Evolutionary conservation across 2,888 invertebrate genomes (phyloP).

Genomic region (Diadegma fenestrale): DNA sequence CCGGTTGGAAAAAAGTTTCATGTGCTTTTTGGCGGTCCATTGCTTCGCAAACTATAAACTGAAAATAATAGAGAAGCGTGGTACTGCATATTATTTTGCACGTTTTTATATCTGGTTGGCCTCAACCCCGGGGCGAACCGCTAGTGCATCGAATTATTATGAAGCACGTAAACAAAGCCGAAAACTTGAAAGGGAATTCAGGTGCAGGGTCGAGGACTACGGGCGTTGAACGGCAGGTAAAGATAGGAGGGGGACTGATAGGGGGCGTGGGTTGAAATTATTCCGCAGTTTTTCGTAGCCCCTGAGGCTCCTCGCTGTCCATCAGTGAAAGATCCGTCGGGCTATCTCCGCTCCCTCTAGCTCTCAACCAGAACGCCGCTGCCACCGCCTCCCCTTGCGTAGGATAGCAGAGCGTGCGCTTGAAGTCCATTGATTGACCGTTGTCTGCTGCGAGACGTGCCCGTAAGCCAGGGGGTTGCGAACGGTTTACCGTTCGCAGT

Average conservation of each 20-base stretch:
- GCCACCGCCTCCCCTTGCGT: conserved; percentile 13
- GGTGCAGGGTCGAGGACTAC: conserved; percentile 45
- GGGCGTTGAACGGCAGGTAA: conserved; percentile 40
- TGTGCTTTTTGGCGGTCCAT: background rate
- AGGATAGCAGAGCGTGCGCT: conserved; percentile 78
- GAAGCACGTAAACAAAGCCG: conserved; percentile 82
- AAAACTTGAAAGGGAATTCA: conserved; percentile 80
- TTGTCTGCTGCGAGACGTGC: conserved; percentile 76
- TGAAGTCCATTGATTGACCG: conserved; percentile 84
- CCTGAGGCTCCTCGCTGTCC: conserved; percentile 70
- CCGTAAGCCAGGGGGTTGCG: conserved; percentile 65
- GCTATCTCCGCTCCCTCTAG: conserved; percentile 48
- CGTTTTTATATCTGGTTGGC: conserved; percentile 33
- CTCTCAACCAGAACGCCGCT: conserved; percentile 34
- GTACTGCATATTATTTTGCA: conserved; percentile 3
- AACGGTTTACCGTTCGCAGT: conserved; percentile 33
- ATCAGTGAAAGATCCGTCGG: conserved; percentile 66
- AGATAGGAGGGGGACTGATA: conserved; percentile 38
- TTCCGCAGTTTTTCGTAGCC: conserved; percentile 81
- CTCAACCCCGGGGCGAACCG: conserved; percentile 41
- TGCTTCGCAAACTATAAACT: background rate
- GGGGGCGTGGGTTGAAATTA: conserved; percentile 81
- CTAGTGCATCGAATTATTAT: conserved; percentile 77
- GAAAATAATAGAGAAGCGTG: background rate
- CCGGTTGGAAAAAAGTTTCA: background rate